phyloP scores from a whole-genome alignment of 2,888 invertebrate genomes.

The Tetrapedia diversipes region DNA sequence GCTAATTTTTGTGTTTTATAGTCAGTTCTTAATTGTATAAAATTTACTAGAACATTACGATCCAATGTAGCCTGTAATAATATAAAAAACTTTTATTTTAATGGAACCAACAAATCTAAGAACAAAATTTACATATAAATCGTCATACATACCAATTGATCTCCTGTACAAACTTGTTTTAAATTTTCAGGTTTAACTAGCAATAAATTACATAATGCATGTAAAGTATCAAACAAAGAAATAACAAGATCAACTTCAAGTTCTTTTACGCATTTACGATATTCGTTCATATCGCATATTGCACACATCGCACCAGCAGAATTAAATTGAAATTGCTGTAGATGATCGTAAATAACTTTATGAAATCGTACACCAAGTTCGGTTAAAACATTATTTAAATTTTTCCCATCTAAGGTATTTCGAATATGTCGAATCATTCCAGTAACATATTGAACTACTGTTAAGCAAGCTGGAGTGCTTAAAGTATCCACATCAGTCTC shows the following conservation, averaged over 20 bases:
- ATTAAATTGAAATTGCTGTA: conserved; percentile 97
- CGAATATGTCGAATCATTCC: conserved; percentile 90
- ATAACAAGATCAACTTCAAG: conserved; percentile 90
- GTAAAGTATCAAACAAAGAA: conserved; percentile 96
- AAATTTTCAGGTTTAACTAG: conserved; percentile 98
- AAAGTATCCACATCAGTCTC: conserved; percentile 94
- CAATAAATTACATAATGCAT: conserved; percentile 97
- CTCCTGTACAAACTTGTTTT: conserved; percentile 96
- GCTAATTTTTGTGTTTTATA: conserved; percentile 94
- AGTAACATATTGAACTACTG: conserved; percentile 93
- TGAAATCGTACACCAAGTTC: conserved; percentile 97
- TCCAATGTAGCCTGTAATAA: conserved; percentile 93
- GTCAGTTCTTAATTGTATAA: conserved; percentile 97
- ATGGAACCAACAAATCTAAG: conserved; percentile 5
- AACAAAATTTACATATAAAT: background rate
- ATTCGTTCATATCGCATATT: conserved; percentile 99
- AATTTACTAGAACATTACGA: conserved; percentile 93
- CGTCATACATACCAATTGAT: conserved; percentile 89
- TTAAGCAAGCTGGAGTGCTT: conserved; percentile 92
- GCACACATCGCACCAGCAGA: conserved; percentile 98
- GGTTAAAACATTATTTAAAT: conserved; percentile 92
- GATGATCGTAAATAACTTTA: conserved; percentile 96
- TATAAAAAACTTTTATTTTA: conserved; percentile 34
- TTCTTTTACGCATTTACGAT: conserved; percentile 94
- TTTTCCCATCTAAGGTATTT: conserved; percentile 95